These are phyloP conservation scores for Drosophila barbarae DNA, from an alignment of 2,888 invertebrate species.

Conservation along the genomic window DNA sequence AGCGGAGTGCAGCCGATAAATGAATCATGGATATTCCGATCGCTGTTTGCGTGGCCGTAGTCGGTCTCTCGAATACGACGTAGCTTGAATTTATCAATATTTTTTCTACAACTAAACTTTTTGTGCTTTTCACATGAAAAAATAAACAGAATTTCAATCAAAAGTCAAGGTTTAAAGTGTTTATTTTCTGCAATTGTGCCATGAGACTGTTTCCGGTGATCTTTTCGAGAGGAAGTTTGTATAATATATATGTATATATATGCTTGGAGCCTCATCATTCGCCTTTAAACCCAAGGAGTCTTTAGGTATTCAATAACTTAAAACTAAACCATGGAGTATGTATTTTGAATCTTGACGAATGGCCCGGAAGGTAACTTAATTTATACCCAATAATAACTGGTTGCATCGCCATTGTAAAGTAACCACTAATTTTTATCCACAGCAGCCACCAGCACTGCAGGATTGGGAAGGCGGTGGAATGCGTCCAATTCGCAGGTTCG, in stretches of 20 bases:
- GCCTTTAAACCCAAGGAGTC: not conserved
- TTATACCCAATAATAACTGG: not conserved
- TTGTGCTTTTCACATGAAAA: not conserved
- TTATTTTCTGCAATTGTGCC: not conserved
- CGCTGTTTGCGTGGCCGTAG: conserved; percentile 16
- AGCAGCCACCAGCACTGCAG: conserved; percentile 49
- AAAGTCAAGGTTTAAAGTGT: not conserved
- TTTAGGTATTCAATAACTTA: not conserved
- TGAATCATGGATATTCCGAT: conserved; percentile 4
- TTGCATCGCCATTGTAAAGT: not conserved
- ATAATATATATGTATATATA: not conserved
- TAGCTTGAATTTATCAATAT: not conserved
- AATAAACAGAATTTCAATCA: not conserved
- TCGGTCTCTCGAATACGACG: not conserved
- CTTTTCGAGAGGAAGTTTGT: not conserved
- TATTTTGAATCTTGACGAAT: not conserved
- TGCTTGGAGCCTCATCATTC: not conserved
- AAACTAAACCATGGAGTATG: not conserved
- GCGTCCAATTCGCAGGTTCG: conserved; percentile 63
- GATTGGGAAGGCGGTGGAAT: conserved; percentile 47
- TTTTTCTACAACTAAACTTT: not conserved
- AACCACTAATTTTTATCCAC: conserved; percentile 42
- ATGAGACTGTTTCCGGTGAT: not conserved
- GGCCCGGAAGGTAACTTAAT: not conserved
- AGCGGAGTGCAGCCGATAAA: conserved; percentile 48